Base-by-base conservation (phyloP, 2,888 invertebrate genomes). In the Pammene fasciana region DNA sequence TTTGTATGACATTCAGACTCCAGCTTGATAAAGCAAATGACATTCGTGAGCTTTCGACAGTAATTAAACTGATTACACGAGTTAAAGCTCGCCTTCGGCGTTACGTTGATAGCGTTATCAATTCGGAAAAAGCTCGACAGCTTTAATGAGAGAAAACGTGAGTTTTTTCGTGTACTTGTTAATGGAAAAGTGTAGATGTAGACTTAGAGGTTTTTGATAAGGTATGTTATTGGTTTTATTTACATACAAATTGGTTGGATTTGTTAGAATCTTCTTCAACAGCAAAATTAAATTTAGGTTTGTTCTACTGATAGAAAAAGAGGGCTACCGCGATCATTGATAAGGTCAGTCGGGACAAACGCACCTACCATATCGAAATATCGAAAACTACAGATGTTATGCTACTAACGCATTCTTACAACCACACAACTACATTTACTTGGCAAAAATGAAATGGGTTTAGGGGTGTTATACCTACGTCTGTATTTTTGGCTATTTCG, bases 11-110 rank as follows among this genome's bases (percentile, higher is more conserved):
- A 4, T 9, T 11, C 11, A 7, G 43, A 11, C 43, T 43, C 43
- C 7, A 11, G 10, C 43, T 11, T 10, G 4, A 5, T 43, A 13
- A 43, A 10, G 11, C 10, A 43, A 43, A 11, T 43, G 43, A 38
- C 38, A 38, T 9, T 38, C 13, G 50, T 50, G 54, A 55, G 67
- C 61, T 62, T 68, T 68, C 50, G 41, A 43, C 26, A 26, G 41
- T 56, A 57, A 68, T 68, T 68, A 68, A 68, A 64, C n/a, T 57
- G 50, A 52, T 64, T 43, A 55, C 61, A 14, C 41, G 62, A 2
- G 43, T 50, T 50, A 41, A n/a, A 55, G 36, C 41, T 55, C 50
- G 67, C 60, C 46, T 61, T 61, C 14, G 55, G 67, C 55, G 55
- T 52, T 34, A 50, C 7, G 5, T 50, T 41, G 67, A 68, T 68